phyloP scores from a whole-genome alignment of 2,888 invertebrate species.

The Amiota minor region DNA sequence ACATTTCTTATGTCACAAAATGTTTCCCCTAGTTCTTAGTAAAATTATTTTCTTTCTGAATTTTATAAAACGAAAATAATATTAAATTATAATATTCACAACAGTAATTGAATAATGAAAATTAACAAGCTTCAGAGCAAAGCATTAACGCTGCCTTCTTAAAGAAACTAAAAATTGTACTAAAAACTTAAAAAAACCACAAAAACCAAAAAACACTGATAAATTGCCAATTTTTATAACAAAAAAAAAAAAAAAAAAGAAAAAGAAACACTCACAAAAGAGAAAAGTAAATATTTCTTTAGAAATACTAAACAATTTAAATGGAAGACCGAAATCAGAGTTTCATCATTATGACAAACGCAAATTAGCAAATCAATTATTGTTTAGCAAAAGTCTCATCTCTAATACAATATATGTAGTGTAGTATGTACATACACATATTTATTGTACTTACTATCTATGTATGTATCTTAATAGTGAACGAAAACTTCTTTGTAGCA shows the following conservation, averaged over 20 bases:
- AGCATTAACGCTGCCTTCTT: conserved; percentile 42
- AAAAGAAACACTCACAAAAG: neutral
- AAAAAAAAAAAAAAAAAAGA: neutral
- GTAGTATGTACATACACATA: no score
- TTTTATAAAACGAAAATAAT: no score
- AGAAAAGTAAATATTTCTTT: neutral
- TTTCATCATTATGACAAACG: conserved; percentile 23
- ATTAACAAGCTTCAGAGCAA: conserved; percentile 18
- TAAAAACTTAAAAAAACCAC: conserved; percentile 16
- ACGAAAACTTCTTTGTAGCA: conserved; percentile 21
- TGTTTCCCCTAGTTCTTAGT: no score
- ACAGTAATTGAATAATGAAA: neutral
- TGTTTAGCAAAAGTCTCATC: no score
- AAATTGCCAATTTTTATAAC: conserved; percentile 16
- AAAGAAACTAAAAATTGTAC: conserved; percentile 22
- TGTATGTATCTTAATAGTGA: no score
- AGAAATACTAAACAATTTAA: conserved; percentile 8
- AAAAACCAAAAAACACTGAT: neutral
- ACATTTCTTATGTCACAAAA: no score
- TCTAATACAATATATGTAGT: no score
- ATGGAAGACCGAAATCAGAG: conserved; percentile 2
- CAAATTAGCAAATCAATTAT: neutral
- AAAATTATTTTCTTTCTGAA: no score
- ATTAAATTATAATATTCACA: no score
- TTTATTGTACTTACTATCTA: no score